These are phyloP conservation scores for Drosophila kokeensis DNA, from an alignment of 2,888 invertebrate species.

Conservation along the genomic window DNA sequence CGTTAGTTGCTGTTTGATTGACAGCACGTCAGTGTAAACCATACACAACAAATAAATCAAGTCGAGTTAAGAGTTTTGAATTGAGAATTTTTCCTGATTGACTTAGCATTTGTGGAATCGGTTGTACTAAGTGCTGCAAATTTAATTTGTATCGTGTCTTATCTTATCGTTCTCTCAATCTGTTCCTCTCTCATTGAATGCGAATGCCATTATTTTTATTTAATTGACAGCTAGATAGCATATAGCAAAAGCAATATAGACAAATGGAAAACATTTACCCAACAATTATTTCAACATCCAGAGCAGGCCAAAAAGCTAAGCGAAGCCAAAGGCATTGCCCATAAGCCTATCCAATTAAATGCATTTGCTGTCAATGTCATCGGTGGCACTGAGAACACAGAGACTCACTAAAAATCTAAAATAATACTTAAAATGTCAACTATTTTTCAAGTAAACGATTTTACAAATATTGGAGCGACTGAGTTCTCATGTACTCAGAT, in stretches of 20 bases:
- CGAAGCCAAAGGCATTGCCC: slow-evolving; percentile 33
- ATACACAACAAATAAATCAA: neutral
- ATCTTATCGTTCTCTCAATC: neutral
- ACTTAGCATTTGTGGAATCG: neutral
- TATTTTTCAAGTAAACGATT: slow-evolving; percentile 56
- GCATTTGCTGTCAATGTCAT: slow-evolving; percentile 77
- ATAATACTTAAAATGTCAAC: slow-evolving; percentile 73
- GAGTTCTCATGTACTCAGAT: slow-evolving; percentile 16
- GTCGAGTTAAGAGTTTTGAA: neutral
- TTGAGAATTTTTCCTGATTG: slow-evolving; percentile 6
- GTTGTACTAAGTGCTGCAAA: neutral
- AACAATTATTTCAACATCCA: slow-evolving; percentile 43
- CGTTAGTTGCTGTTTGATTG: slow-evolving; percentile 37
- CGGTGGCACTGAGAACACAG: slow-evolving; percentile 37
- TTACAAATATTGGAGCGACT: slow-evolving; percentile 32
- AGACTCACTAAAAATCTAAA: slow-evolving; percentile 43
- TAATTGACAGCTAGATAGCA: slow-evolving; percentile 47
- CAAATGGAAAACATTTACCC: slow-evolving; percentile 43
- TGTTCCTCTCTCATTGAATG: slow-evolving; percentile 7
- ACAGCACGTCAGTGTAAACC: slow-evolving; percentile 16
- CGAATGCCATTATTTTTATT: slow-evolving; percentile 37
- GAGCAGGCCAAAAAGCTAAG: slow-evolving; percentile 5
- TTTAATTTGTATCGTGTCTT: slow-evolving; percentile 2
- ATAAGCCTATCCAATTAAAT: slow-evolving; percentile 70
- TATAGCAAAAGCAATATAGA: slow-evolving; percentile 32